A percentile compares a stretch with the other conserved stretches of the same genome.
phyloP scores from a whole-genome alignment of 2,797 vertebrate genomes.

The Gobio occitaniae region DNA sequence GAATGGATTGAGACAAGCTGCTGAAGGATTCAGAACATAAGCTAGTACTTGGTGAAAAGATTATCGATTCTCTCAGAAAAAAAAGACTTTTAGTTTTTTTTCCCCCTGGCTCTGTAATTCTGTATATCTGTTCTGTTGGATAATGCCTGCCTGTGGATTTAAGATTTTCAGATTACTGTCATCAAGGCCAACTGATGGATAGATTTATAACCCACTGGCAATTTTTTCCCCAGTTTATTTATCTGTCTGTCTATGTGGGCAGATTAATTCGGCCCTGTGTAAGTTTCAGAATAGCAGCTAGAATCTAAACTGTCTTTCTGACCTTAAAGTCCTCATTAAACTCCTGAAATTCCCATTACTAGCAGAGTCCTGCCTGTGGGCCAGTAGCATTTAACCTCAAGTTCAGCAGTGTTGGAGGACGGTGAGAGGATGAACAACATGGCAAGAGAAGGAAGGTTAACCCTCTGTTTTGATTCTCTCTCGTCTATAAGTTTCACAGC shows the following conservation, averaged over 20 bases:
- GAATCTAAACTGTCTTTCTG: conserved; percentile 26
- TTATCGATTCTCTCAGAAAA: conserved; percentile 22
- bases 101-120: conserved; percentile 10
- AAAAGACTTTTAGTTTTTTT: neutral
- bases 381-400: conserved; percentile 30
- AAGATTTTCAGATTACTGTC: conserved; percentile 44
- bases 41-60: conserved; percentile 42
- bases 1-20: conserved; percentile 26
- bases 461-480: conserved; percentile 11
- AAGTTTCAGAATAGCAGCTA: conserved; percentile 20
- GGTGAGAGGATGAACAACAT: conserved; percentile 19
- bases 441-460: neutral
- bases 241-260: neutral
- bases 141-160: conserved; percentile 46
- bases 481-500: conserved; percentile 42
- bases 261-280: neutral
- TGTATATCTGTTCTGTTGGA: conserved; percentile 35
- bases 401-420: conserved; percentile 1
- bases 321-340: conserved; percentile 34
- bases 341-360: conserved; percentile 22
- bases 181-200: conserved; percentile 33
- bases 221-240: neutral
- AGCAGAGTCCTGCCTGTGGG: conserved; percentile 18
- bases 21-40: conserved; percentile 35
- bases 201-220: conserved; percentile 35